Evolutionary conservation across 1,140 invertebrate genomes (phyloP), one percentile per base, ranked within the genome.

Genomic region (Ephestia elutella): DNA sequence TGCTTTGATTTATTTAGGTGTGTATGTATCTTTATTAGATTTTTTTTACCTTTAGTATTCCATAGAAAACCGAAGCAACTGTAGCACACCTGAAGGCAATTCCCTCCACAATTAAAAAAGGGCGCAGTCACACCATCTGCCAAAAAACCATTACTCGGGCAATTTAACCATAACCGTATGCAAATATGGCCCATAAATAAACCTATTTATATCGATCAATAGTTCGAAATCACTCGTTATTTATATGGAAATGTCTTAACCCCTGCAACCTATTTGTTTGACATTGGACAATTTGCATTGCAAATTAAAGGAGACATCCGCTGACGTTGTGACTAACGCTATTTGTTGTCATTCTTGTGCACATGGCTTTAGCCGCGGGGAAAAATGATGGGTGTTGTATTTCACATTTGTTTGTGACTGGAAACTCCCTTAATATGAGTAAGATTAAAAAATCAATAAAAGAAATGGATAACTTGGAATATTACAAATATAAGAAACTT

Each of bases 191-290:
- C 63, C 62, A 71, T 80, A 76, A 80, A 78, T 78, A 71, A 70
- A 65, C 32, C 35, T 65, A 48, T 68, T 70, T 63, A 65, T 67
- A 65, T 66, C 60, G 62, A 71, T 74, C 74, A 72, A 85, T 85
- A 78, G 77, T 81, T 77, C 59, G 64, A 60, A 79, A 85, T 80
- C 80, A 78, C 73, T 81, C 70, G 74, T 80, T 84, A 84, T 84
- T 84, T 86, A 83, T 84, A 86, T 86, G 83, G 63, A 71, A 86
- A 86, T 86, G 59, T 49, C 48, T 63, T 72, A 76, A 78, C 76
- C 73, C 75, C 59, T 60, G 38, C 38, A 38, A 44, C 38, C 28
- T 68, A 68, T 70, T 70, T 69, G 65, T 66, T 59, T 79, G 76
- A 81, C 80, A 74, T 73, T 78, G 75, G 56, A 73, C 71, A 72